Percentiles rank a stretch among this genome's conserved stretches.
These are phyloP conservation scores for Hedya salicella DNA, from an alignment of 2,888 invertebrate species.

Conservation along the genomic window DNA sequence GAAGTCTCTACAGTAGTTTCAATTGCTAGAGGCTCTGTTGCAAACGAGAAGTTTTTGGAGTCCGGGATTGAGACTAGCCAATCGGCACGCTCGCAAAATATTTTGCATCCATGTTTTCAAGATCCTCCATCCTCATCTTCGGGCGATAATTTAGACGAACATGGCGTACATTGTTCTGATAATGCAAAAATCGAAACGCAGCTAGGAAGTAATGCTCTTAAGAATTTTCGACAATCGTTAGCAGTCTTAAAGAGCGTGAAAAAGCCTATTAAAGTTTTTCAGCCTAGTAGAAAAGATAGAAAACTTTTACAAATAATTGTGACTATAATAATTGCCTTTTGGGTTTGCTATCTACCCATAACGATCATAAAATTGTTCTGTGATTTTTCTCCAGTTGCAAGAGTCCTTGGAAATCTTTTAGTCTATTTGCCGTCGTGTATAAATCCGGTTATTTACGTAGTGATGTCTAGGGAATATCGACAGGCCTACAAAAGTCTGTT, in stretches of 20 bases:
- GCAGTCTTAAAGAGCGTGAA: conserved; percentile 73
- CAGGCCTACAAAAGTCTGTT: conserved; percentile 94
- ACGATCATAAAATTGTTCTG: conserved; percentile 94
- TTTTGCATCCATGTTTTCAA: conserved; percentile 72
- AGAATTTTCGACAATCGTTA: conserved; percentile 75
- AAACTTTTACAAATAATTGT: conserved; percentile 94
- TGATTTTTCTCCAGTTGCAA: conserved; percentile 88
- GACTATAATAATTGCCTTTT: conserved; percentile 95
- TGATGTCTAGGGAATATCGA: conserved; percentile 96
- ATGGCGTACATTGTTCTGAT: conserved; percentile 79
- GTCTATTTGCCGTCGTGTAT: conserved; percentile 95
- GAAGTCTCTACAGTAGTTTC: conserved; percentile 85
- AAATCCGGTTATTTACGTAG: conserved; percentile 96
- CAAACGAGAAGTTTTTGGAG: conserved; percentile 70
- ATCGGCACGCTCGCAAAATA: conserved; percentile 68
- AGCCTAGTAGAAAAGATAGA: conserved; percentile 91
- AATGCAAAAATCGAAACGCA: conserved; percentile 76
- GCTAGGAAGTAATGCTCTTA: conserved; percentile 72
- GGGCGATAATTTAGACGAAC: conserved; percentile 81
- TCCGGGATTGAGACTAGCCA: conserved; percentile 78
- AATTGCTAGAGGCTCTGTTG: conserved; percentile 72
- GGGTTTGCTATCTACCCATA: conserved; percentile 95
- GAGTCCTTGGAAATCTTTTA: conserved; percentile 93
- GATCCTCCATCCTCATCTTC: conserved; percentile 84
- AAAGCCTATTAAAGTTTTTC: conserved; percentile 84